These are phyloP conservation scores for Plutella xylostella DNA, from an alignment of 2,888 invertebrate species.

Conservation along the genomic window DNA sequence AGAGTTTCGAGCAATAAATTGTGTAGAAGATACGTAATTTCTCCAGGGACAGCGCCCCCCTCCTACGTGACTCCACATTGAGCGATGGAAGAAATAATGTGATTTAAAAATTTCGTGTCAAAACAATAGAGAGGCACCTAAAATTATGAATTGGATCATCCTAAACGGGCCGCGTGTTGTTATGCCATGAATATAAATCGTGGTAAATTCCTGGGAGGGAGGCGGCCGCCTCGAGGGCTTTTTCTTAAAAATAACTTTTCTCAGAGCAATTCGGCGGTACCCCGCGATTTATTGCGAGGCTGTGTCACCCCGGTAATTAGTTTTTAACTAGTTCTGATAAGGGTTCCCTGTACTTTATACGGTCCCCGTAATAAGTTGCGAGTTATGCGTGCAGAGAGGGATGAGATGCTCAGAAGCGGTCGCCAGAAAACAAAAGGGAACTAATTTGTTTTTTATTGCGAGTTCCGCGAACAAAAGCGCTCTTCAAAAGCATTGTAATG, in stretches of 20 bases:
- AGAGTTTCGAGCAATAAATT: too few relatives aligned
- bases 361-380: slow-evolving; percentile 47
- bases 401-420: slow-evolving; percentile 22
- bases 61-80: too few relatives aligned
- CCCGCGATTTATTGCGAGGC: slow-evolving; percentile 64
- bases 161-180: slow-evolving; percentile 63
- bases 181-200: slow-evolving; percentile 73
- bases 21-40: too few relatives aligned
- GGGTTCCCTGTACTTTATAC: slow-evolving; percentile 59
- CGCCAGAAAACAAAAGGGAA: slow-evolving; percentile 7
- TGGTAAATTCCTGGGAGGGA: slow-evolving; percentile 67
- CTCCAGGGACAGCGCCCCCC: too few relatives aligned
- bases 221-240: slow-evolving; percentile 59
- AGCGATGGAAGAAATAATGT: not conserved
- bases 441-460: too few relatives aligned
- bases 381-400: slow-evolving; percentile 33
- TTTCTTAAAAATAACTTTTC: slow-evolving; percentile 71
- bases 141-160: slow-evolving; percentile 51
- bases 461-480: slow-evolving; percentile 11
- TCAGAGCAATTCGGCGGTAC: slow-evolving; percentile 65
- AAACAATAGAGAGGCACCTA: not conserved
- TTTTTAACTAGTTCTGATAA: slow-evolving; percentile 71
- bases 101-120: not conserved
- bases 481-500: slow-evolving; percentile 8
- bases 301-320: slow-evolving; percentile 70